phyloP scores from a whole-genome alignment of 1,140 invertebrate species.

The Diprion similis region DNA sequence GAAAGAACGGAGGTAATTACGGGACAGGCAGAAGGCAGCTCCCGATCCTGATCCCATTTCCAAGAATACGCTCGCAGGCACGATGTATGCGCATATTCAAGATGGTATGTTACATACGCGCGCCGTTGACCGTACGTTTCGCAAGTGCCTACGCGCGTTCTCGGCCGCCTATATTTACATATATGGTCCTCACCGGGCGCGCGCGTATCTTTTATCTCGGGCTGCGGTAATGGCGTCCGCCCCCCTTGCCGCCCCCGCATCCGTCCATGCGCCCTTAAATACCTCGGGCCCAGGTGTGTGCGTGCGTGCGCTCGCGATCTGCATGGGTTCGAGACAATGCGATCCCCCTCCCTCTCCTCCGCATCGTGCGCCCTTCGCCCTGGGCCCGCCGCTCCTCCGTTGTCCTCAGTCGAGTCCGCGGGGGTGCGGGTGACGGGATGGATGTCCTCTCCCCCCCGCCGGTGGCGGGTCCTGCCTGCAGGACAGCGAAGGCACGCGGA shows the following conservation, averaged over 20 bases:
- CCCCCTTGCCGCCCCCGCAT: slow-evolving; percentile 18
- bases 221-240: slow-evolving; percentile 48
- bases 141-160: slow-evolving; percentile 46
- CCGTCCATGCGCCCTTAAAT: slow-evolving; percentile 14
- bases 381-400: neutral
- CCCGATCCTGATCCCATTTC: slow-evolving; percentile 53
- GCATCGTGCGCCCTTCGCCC: neutral
- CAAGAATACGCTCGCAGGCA: slow-evolving; percentile 52
- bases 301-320: slow-evolving; percentile 10
- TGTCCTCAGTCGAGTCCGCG: too few species aligned
- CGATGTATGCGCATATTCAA: slow-evolving; percentile 63
- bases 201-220: slow-evolving; percentile 50
- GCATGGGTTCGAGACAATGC: slow-evolving; percentile 14
- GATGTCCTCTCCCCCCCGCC: too few species aligned
- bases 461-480: too few species aligned
- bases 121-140: slow-evolving; percentile 50
- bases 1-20: slow-evolving; percentile 56
- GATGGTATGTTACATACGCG: slow-evolving; percentile 62
- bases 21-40: slow-evolving; percentile 48
- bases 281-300: neutral
- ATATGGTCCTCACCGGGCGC: slow-evolving; percentile 50
- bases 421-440: too few species aligned
- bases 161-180: slow-evolving; percentile 56
- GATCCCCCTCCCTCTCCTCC: neutral
- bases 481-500: neutral